Conservation (phyloP, 2,797 vertebrate genomes). For the Pipistrellus pygmaeus region DNA sequence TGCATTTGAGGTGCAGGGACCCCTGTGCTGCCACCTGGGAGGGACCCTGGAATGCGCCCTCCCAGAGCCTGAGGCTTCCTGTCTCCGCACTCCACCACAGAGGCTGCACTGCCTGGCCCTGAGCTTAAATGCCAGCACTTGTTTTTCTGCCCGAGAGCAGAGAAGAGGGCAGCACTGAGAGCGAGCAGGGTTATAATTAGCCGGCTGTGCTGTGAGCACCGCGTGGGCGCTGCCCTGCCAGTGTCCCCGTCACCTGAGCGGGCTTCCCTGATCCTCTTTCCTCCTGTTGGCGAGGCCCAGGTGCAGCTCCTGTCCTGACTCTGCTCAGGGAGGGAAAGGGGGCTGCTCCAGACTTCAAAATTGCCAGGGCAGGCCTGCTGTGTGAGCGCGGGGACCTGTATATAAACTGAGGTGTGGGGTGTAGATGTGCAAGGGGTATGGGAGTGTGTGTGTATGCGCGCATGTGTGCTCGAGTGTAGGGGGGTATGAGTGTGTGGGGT, state of each 20-base stretch:
- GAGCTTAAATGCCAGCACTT: constrained; percentile 75
- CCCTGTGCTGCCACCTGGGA: neutral
- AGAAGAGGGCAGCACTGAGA: neutral
- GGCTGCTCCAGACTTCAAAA: neutral
- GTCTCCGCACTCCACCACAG: constrained; percentile 54
- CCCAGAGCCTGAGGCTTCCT: neutral
- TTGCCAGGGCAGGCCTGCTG: neutral
- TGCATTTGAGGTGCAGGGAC: too few relatives aligned
- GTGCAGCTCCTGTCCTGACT: neutral
- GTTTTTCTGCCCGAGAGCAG: constrained; percentile 41
- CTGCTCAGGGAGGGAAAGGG: neutral
- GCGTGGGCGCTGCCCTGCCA: too few relatives aligned
- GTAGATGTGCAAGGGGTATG: too few relatives aligned
- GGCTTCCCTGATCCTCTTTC: neutral
- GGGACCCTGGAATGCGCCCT: neutral
- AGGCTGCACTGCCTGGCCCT: constrained; percentile 62
- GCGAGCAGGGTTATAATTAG: neutral
- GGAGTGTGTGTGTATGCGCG: neutral
- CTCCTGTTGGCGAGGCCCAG: neutral
- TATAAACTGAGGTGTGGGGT: neutral
- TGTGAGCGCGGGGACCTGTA: neutral
- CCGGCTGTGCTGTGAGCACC: neutral
- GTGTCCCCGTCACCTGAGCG: neutral
- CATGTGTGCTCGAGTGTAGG: too few relatives aligned
- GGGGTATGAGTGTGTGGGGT: too few relatives aligned